Evolutionary conservation across 1,140 invertebrate genomes (phyloP).

Genomic region (Drosophila arawakana): DNA sequence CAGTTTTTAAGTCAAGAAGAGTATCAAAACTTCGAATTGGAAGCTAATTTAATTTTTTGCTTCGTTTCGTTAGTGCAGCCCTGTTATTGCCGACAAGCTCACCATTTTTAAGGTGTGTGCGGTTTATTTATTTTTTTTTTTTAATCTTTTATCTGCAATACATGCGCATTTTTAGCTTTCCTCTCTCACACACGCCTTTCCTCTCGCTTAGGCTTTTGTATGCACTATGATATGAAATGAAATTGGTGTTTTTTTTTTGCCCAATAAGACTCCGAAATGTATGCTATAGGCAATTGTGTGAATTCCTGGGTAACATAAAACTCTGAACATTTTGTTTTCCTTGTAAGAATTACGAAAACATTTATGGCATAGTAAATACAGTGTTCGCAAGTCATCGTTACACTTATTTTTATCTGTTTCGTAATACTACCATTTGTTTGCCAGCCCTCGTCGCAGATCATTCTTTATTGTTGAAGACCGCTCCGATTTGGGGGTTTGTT

Average conservation of each 20-base stretch:
- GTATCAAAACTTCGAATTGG: not conserved
- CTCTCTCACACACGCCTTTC: not conserved
- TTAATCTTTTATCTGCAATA: slow-evolving; percentile 37
- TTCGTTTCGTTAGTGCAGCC: slow-evolving; percentile 21
- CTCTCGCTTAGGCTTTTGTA: not conserved
- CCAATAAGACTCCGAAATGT: slow-evolving; percentile 26
- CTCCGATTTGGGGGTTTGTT: slow-evolving; percentile 29
- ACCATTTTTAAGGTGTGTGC: slow-evolving; percentile 45
- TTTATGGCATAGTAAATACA: not conserved
- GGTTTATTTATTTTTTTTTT: slow-evolving; percentile 37
- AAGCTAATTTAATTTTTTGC: not conserved
- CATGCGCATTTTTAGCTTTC: not conserved
- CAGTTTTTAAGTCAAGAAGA: not conserved
- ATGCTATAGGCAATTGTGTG: slow-evolving; percentile 17
- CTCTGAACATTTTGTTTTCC: not conserved
- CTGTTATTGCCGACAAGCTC: slow-evolving; percentile 31
- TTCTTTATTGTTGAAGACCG: slow-evolving; percentile 16
- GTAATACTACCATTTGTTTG: not conserved
- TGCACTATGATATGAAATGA: too few species aligned
- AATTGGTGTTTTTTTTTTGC: not conserved
- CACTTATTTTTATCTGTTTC: slow-evolving; percentile 3
- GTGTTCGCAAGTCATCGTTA: not conserved
- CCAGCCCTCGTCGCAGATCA: slow-evolving; percentile 7
- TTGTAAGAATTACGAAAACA: not conserved
- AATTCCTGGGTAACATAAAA: not conserved